Base-by-base conservation (phyloP, 1,140 invertebrate genomes). In the Ceratoteleas bidentatus region DNA sequence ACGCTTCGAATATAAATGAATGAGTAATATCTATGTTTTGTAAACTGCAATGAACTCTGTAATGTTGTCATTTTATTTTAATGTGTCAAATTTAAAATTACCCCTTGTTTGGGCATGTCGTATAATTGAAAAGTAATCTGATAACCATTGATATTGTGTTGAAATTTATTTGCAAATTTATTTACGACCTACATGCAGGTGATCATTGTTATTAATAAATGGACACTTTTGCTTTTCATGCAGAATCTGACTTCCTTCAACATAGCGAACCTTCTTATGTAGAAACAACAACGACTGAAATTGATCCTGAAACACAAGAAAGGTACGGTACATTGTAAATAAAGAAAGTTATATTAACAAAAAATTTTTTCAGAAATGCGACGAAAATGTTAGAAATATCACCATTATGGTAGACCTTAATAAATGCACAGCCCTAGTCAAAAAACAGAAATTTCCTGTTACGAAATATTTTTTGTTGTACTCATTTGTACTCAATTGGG, bases 161-260 rank as follows among this genome's bases (percentile, higher is more conserved):
- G 80, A 5, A 33, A 34, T 66, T 1, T 66, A 53, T 88, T 74
- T 85, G 76, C 86, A 70, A 40, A 10, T 8, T 40, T 10, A 40
- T 10, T 10, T 6, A 11, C 11, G 11, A 40, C 38, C 81, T 64
- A 75, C 74, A 72, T 78, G 81, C 83, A 53, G 75, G 2, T 5
- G 50, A 62, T 16, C 49, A 66, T 32, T 43, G 40, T 64, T 76
- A 38, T 83, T 78, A 45, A 58, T 84, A 81, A 84, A 24, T 83
- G 52, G 33, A 70, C 32, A 50, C 78, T 87, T 66, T 87, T 73
- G 64, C n/a, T 84, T 90, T 76, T 88, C 87, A 73, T 73, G 58
- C 87, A 92, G 91, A 91, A 88, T 90, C 90, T 91, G 93, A 93
- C 89, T 92, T 93, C 88, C 92, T 93, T 87, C 93, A 93, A 89